Evolutionary conservation across 2,888 invertebrate genomes (phyloP).

Genomic region (Yponomeuta evonymella): DNA sequence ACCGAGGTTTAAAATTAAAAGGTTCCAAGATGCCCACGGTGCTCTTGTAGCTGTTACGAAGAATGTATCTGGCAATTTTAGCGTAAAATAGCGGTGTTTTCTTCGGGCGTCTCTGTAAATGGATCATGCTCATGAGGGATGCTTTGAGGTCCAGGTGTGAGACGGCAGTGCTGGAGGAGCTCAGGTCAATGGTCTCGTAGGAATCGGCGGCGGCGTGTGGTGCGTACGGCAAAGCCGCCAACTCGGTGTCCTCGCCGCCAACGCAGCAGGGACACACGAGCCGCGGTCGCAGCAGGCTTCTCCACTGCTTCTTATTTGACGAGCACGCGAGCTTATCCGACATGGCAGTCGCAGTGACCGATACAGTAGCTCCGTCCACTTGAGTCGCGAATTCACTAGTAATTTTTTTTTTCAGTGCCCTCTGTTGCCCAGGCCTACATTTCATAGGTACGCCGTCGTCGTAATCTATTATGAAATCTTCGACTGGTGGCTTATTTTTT

Average conservation of each 20-base stretch:
- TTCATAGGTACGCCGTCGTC: background rate
- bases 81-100: conserved; percentile 33
- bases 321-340: background rate
- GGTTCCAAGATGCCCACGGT: conserved; percentile 16
- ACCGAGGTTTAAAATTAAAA: background rate
- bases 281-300: conserved; percentile 29
- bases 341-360: background rate
- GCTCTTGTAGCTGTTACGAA: conserved; percentile 46
- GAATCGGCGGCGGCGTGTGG: conserved; percentile 34
- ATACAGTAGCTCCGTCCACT: background rate
- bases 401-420: background rate
- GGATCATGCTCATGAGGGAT: conserved; percentile 51
- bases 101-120: conserved; percentile 36
- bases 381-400: background rate
- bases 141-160: conserved; percentile 33
- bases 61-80: conserved; percentile 36
- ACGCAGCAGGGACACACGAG: conserved; percentile 54
- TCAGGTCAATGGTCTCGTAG: conserved; percentile 50
- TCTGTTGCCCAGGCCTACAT: background rate
- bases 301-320: background rate
- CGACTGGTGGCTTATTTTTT: background rate
- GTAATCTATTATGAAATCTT: background rate
- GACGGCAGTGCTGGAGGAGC: conserved; percentile 29
- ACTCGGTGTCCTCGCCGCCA: conserved; percentile 36
- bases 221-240: conserved; percentile 16